Conservation (phyloP, 2,113 vertebrate genomes). For the Zosterops pallidus region DNA sequence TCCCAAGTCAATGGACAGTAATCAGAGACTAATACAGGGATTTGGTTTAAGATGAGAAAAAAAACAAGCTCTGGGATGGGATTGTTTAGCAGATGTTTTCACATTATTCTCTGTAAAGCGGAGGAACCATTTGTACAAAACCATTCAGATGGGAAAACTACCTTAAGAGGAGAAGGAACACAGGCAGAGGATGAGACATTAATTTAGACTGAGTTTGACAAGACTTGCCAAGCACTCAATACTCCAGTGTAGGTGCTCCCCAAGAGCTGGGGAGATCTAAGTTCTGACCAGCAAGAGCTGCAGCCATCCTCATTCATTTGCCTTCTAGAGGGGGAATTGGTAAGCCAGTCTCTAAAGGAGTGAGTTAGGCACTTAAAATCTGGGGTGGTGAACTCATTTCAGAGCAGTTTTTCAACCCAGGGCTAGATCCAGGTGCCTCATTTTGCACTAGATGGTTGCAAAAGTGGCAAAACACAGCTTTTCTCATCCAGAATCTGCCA, state of each 20-base stretch:
- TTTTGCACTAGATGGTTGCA: not conserved
- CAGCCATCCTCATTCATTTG: not conserved
- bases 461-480: not conserved
- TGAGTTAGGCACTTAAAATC: not conserved
- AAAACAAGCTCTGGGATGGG: fast-evolving
- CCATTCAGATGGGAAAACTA: not conserved
- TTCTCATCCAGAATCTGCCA: not conserved
- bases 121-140: not conserved
- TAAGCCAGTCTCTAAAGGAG: not conserved
- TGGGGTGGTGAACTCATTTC: not conserved
- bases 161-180: not conserved
- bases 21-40: not conserved
- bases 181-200: not conserved
- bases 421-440: not conserved
- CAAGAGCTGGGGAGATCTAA: not conserved
- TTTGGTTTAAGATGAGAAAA: not conserved
- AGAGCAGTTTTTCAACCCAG: not conserved
- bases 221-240: not conserved
- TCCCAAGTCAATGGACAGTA: not conserved
- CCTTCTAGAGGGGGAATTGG: not conserved
- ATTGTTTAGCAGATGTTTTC: not conserved
- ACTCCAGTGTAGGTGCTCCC: not conserved
- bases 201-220: not conserved
- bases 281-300: not conserved
- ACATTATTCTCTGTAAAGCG: not conserved